Evolutionary conservation across 2,113 vertebrate genomes (phyloP), one percentile per base, ranked within the genome.

Genomic region (Fukomys damarensis): DNA sequence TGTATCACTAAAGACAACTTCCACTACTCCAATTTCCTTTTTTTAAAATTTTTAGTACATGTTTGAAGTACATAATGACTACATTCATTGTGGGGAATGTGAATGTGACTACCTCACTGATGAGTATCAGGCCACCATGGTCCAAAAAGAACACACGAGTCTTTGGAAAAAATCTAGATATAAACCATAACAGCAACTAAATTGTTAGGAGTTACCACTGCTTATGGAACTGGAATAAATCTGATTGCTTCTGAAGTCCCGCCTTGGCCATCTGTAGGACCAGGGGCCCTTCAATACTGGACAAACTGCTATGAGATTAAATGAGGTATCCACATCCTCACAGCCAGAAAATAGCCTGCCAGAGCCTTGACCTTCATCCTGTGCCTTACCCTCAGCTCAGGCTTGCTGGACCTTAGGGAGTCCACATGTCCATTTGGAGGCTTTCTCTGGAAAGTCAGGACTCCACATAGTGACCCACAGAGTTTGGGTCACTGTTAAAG

Each of bases 341-440:
- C 10, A 61, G 14, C 3, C 0, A 2, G 28, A 20, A 82, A 79
- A 4, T 17, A 8, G 30, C 66, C 63, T 19, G 35, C 1, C 54
- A 54, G 7, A 52, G 32, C 8, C 9, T 12, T 52, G 20, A 32
- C 56, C 1, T 35, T 24, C 4, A 72, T 43, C 41, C 24, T 58
- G 20, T 30, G 32, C 28, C 14, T 17, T 41, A 1, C 32, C 2
- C 8, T 2, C 1, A 28, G 0, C 9, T 16, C 11, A 46, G n/a
- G 43, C 20, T 7, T 12, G 1, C 3, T 16, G 11, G 26, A 46
- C 20, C 30, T 56, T 12, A 63, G 1, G 16, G 13, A 41, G 7
- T 38, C 6, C 11, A 9, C 14, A 7, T 2, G 5, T 14, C 14
- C 7, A 2, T 70, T 43, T 49, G 2, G 17, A 66, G 28, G 28